Evolutionary conservation across 2,113 vertebrate species (phyloP).

Genomic region (Strigops habroptila): DNA sequence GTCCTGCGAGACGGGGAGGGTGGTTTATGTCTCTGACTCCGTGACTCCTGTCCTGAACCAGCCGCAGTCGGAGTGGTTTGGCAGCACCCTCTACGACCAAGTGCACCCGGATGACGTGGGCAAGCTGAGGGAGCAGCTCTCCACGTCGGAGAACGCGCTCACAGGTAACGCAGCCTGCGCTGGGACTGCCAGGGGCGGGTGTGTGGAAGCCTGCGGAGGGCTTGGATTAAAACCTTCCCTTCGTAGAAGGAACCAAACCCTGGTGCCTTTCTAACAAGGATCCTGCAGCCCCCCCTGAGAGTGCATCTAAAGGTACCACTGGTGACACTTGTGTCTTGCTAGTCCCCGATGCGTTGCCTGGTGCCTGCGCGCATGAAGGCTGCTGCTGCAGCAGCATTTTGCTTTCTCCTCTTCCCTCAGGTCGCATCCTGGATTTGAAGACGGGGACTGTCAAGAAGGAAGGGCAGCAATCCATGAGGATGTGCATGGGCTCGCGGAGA

Average conservation of each 20-base stretch:
- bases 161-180: conserved; percentile 72
- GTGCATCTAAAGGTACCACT: conserved; percentile 13
- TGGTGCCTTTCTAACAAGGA: conserved; percentile 57
- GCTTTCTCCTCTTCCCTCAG: conserved; percentile 44
- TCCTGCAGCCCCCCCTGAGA: conserved; percentile 35
- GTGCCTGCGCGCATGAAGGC: neutral
- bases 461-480: conserved; percentile 92
- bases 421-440: conserved; percentile 94
- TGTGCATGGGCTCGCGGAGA: conserved; percentile 93
- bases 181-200: neutral
- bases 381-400: neutral
- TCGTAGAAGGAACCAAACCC: conserved; percentile 56
- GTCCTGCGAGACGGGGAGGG: conserved; percentile 90
- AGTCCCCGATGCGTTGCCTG: neutral
- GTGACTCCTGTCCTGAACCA: conserved; percentile 95
- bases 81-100: conserved; percentile 92
- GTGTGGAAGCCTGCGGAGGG: neutral
- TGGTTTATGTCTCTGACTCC: conserved; percentile 94
- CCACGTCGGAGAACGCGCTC: conserved; percentile 88
- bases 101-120: conserved; percentile 94
- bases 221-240: conserved; percentile 38
- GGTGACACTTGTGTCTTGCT: neutral
- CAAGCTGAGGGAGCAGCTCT: conserved; percentile 95
- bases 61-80: conserved; percentile 90
- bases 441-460: conserved; percentile 98